phyloP scores from a whole-genome alignment of 1,140 invertebrate genomes.

The Bombus huntii region DNA sequence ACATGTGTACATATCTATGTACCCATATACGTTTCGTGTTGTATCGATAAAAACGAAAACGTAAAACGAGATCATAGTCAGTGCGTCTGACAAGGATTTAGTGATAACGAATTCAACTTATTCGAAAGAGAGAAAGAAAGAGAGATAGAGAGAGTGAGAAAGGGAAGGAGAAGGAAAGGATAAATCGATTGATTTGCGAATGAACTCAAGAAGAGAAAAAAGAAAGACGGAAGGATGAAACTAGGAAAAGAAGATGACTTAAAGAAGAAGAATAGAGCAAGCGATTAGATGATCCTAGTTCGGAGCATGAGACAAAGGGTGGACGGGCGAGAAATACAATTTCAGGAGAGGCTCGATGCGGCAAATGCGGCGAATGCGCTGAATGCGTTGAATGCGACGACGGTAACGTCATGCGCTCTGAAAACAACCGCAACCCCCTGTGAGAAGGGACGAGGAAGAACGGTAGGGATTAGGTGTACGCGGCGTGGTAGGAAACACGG shows the following conservation, averaged over 20 bases:
- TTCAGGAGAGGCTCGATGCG: conserved; percentile 41
- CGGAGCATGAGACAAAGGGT: neutral
- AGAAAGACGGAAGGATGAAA: too few relatives aligned
- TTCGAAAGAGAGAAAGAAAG: too few relatives aligned
- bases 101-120: neutral
- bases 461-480: neutral
- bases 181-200: neutral
- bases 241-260: neutral
- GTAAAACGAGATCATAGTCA: neutral
- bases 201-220: neutral
- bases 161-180: neutral
- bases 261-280: neutral
- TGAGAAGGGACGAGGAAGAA: neutral
- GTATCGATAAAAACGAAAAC: neutral
- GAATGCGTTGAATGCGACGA: conserved; percentile 68
- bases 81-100: neutral
- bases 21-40: neutral
- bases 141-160: too few relatives aligned
- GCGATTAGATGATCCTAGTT: neutral
- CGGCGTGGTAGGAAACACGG: neutral
- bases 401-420: conserved; percentile 73
- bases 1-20: neutral
- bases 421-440: conserved; percentile 63
- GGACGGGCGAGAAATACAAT: conserved; percentile 22
- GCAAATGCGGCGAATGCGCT: conserved; percentile 65